Evolutionary conservation across 2,113 vertebrate genomes (phyloP).

Genomic region (Thalassoma bifasciatum): DNA sequence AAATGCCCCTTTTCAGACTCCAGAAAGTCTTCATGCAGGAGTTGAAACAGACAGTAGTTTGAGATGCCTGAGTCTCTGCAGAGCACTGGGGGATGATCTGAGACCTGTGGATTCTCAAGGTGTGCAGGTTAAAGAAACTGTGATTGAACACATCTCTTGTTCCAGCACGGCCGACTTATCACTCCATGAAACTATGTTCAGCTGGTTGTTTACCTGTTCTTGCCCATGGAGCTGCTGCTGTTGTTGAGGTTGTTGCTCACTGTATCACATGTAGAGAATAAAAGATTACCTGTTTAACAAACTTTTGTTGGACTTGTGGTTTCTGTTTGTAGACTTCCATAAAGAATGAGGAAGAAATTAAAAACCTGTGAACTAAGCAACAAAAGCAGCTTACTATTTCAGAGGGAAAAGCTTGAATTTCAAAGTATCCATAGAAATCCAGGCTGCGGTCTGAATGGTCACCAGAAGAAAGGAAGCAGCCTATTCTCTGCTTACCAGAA

Average conservation of each 20-base stretch:
- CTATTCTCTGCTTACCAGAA: too few species aligned
- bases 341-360: too few species aligned
- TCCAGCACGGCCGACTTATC: neutral
- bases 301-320: neutral
- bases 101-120: too few species aligned
- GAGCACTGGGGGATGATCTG: too few species aligned
- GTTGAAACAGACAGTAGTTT: too few species aligned
- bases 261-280: conserved; percentile 43
- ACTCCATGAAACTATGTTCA: conserved; percentile 6
- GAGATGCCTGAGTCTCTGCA: too few species aligned
- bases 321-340: neutral
- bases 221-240: too few species aligned
- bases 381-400: neutral
- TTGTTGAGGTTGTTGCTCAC: conserved; percentile 20
- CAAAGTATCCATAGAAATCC: neutral
- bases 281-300: conserved; percentile 19
- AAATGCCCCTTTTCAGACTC: too few species aligned
- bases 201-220: conserved; percentile 11
- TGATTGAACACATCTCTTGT: too few species aligned
- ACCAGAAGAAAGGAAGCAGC: neutral
- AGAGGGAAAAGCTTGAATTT: neutral
- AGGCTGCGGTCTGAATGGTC: neutral
- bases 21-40: too few species aligned
- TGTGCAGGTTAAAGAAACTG: too few species aligned
- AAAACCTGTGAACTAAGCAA: neutral